phyloP scores from a whole-genome alignment of 2,797 vertebrate genomes.

The Huso huso region DNA sequence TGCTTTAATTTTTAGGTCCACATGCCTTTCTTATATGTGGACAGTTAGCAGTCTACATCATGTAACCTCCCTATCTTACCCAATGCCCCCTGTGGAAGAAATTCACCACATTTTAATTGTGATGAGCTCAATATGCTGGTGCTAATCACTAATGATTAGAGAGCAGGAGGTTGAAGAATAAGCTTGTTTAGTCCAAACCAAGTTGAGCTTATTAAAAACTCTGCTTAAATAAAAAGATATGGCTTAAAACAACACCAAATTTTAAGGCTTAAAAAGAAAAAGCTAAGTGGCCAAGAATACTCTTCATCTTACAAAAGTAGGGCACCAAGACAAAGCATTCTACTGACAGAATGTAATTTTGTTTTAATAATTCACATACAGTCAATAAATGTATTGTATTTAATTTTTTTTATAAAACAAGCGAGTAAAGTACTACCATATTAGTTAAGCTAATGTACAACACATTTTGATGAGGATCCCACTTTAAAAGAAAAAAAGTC shows the following conservation, averaged over 20 bases:
- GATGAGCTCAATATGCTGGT: neutral
- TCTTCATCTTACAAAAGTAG: conserved; percentile 8
- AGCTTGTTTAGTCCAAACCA: neutral
- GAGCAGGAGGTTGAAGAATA: neutral
- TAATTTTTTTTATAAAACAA: no score
- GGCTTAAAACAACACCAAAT: conserved; percentile 19
- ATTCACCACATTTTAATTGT: neutral
- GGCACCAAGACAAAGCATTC: conserved; percentile 5
- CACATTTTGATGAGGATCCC: no score
- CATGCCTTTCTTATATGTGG: no score
- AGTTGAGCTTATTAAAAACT: neutral
- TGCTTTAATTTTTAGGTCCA: neutral
- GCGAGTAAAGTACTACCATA: no score
- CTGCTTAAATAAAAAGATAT: neutral
- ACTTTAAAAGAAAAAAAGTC: no score
- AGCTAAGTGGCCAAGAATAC: conserved; percentile 24
- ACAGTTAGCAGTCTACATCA: no score
- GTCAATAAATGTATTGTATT: no score
- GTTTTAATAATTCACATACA: no score
- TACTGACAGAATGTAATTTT: no score
- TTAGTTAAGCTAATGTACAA: no score
- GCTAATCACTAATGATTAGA: neutral
- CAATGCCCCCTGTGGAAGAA: neutral
- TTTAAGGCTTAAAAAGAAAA: conserved; percentile 27
- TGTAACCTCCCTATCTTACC: neutral